phyloP scores from a whole-genome alignment of 2,113 vertebrate species.

The Pedetes capensis region DNA sequence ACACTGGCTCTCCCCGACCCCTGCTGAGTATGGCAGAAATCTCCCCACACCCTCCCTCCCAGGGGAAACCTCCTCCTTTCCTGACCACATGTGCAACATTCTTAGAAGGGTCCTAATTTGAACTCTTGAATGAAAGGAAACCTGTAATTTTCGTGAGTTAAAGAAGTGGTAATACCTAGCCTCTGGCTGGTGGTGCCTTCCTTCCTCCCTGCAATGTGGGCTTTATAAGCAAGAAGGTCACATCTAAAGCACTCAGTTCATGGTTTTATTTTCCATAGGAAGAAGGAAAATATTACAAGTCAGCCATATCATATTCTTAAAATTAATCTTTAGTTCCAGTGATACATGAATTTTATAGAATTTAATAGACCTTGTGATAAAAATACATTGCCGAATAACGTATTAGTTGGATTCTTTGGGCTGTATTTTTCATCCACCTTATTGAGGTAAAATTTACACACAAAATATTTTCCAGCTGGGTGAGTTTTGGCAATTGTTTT shows the following conservation, averaged over 20 bases:
- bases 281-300: neutral
- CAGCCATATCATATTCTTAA: neutral
- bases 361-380: neutral
- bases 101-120: conserved; percentile 61
- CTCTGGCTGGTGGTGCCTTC: neutral
- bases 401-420: neutral
- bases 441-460: neutral
- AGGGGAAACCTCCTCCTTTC: neutral
- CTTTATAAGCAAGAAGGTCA: conserved; percentile 48
- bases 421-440: neutral
- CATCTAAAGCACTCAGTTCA: neutral
- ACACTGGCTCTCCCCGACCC: neutral
- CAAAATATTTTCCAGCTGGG: neutral
- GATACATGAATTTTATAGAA: neutral
- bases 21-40: neutral
- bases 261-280: conserved; percentile 30
- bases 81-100: conserved; percentile 46
- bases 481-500: neutral
- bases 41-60: neutral
- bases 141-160: conserved; percentile 68
- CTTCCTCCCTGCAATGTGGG: neutral
- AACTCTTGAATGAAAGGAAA: conserved; percentile 37
- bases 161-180: conserved; percentile 47
- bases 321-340: neutral
- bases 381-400: neutral